phyloP scores from a whole-genome alignment of 2,797 vertebrate genomes.

The Mallotus villosus region DNA sequence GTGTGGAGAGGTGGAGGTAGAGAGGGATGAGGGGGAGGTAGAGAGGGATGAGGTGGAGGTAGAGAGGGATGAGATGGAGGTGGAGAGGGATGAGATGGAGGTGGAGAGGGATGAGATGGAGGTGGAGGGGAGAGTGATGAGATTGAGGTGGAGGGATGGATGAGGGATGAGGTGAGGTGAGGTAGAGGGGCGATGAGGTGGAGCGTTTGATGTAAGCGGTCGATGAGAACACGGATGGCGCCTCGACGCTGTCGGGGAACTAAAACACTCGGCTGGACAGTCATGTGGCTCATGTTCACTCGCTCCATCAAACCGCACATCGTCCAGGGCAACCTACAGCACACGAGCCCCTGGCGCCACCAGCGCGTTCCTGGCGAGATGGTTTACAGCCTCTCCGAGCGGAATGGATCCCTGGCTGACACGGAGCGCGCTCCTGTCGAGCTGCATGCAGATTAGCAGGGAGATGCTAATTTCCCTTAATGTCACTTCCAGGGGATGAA shows the following conservation, averaged over 20 bases:
- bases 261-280: too few relatives aligned
- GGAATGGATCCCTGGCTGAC: background rate
- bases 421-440: background rate
- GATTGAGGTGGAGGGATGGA: too few relatives aligned
- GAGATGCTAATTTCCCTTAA: constrained; percentile 20
- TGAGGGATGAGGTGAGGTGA: background rate
- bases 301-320: too few relatives aligned
- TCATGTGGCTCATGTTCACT: too few relatives aligned
- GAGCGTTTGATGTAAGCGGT: too few relatives aligned
- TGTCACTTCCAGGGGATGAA: background rate
- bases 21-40: background rate
- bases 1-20: constrained; percentile 41
- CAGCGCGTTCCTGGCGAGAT: background rate
- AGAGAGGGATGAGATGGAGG: too few relatives aligned
- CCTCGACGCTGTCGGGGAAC: too few relatives aligned
- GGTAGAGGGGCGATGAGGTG: background rate
- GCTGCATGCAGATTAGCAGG: constrained; percentile 11
- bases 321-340: too few relatives aligned
- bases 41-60: background rate
- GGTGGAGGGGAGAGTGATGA: too few relatives aligned
- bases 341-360: too few relatives aligned
- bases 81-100: background rate
- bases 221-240: too few relatives aligned
- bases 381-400: background rate
- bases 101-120: too few relatives aligned